Percentiles rank a stretch among this genome's conserved stretches.
These are phyloP conservation scores for Habropoda laboriosa DNA, from an alignment of 1,140 invertebrate genomes.

Conservation along the genomic window DNA sequence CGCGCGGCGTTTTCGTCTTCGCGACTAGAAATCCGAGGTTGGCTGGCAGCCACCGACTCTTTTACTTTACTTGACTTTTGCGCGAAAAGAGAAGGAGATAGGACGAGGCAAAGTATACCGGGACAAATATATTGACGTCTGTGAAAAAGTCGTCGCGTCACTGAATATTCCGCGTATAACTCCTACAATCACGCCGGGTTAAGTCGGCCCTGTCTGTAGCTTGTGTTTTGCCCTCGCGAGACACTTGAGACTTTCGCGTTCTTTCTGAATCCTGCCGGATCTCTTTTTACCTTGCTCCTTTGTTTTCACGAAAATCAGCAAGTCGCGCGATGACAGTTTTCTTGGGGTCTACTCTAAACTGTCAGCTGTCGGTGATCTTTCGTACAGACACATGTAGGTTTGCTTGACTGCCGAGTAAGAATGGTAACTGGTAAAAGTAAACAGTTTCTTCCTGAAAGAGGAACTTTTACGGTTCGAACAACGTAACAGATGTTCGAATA, in stretches of 20 bases:
- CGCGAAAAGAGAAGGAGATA: constrained; percentile 57
- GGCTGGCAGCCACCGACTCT: constrained; percentile 73
- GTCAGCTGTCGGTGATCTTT: too few relatives aligned
- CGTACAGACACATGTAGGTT: too few relatives aligned
- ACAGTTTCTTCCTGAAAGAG: too few relatives aligned
- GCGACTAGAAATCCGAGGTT: constrained; percentile 72
- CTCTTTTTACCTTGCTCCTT: too few relatives aligned
- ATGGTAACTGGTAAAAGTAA: too few relatives aligned
- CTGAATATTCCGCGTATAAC: constrained; percentile 73
- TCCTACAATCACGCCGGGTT: constrained; percentile 51
- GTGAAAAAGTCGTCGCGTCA: constrained; percentile 76
- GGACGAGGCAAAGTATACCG: constrained; percentile 65
- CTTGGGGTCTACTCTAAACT: too few relatives aligned
- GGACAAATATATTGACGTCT: constrained; percentile 74
- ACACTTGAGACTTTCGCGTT: background rate
- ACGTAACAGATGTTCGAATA: too few relatives aligned
- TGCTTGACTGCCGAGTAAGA: background rate
- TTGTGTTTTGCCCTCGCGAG: background rate
- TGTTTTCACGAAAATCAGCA: too few relatives aligned
- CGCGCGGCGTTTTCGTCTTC: constrained; percentile 59
- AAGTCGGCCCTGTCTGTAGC: constrained; percentile 53
- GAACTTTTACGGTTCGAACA: too few relatives aligned
- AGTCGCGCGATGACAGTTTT: too few relatives aligned
- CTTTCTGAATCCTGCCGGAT: too few relatives aligned
- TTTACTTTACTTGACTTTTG: constrained; percentile 75